Evolutionary conservation across 1,140 invertebrate genomes (phyloP).

Genomic region (Pogonomyrmex californicus): DNA sequence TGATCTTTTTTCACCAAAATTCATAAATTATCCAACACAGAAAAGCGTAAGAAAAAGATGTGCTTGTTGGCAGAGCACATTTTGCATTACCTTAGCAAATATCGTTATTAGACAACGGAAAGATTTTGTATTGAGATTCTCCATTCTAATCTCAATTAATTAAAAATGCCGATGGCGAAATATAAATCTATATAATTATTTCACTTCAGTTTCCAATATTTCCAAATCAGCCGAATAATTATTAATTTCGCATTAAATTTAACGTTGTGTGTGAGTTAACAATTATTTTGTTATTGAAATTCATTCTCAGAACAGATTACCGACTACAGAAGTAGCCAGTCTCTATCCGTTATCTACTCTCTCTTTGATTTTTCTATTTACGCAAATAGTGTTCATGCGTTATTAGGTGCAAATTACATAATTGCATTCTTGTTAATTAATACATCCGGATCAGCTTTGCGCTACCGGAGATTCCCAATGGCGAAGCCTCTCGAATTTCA

Average conservation of each 20-base stretch:
- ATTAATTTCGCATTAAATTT: constrained; percentile 6
- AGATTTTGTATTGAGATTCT: neutral
- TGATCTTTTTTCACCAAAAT: constrained; percentile 26
- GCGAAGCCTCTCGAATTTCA: constrained; percentile 54
- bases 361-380: constrained; percentile 29
- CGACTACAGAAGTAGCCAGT: neutral
- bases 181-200: neutral
- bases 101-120: neutral
- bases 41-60: neutral
- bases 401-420: constrained; percentile 30
- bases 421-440: constrained; percentile 46
- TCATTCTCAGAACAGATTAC: neutral
- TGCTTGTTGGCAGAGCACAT: neutral
- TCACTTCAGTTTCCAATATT: neutral
- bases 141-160: neutral
- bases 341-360: neutral
- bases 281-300: neutral
- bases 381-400: neutral
- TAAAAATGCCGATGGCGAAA: neutral
- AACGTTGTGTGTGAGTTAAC: neutral
- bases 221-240: neutral
- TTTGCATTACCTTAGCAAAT: neutral
- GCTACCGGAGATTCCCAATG: constrained; percentile 41
- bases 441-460: constrained; percentile 49
- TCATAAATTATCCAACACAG: neutral